phyloP scores from a whole-genome alignment of 2,888 invertebrate genomes.

The Mythimna lalbum region DNA sequence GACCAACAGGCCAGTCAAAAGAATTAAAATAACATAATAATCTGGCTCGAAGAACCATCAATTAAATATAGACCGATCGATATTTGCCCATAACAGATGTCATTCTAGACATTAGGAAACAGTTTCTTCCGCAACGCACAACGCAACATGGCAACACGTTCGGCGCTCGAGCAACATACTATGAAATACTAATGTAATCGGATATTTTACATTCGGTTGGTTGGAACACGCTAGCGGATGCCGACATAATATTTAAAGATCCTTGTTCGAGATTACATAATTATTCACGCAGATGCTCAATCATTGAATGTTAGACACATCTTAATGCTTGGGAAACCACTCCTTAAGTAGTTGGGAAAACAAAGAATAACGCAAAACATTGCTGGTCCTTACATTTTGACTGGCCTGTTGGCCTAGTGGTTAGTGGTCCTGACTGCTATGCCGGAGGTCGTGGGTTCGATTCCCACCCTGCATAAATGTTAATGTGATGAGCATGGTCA shows the following conservation, averaged over 20 bases:
- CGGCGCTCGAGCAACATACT: neutral
- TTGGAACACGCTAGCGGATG: constrained; percentile 34
- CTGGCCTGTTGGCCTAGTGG: no score
- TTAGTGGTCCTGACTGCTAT: no score
- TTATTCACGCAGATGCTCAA: constrained; percentile 21
- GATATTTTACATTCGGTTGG: constrained; percentile 8
- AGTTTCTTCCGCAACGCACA: constrained; percentile 27
- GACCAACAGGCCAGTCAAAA: no score
- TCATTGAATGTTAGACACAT: constrained; percentile 7
- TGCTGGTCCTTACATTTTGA: neutral
- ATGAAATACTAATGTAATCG: constrained; percentile 23
- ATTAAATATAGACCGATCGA: neutral
- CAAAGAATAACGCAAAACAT: neutral
- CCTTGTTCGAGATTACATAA: constrained; percentile 48
- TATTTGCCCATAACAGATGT: neutral
- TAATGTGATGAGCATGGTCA: no score
- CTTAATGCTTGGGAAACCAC: neutral
- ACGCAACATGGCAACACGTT: constrained; percentile 16
- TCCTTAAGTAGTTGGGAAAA: neutral
- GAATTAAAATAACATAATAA: neutral
- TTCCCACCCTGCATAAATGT: no score
- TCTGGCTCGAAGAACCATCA: constrained; percentile 9
- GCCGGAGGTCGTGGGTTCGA: no score
- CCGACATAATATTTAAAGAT: constrained; percentile 35
- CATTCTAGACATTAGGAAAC: constrained; percentile 6